Percentiles rank a stretch among this genome's conserved stretches.
phyloP scores from a whole-genome alignment of 2,797 vertebrate genomes.

The Picus viridis region DNA sequence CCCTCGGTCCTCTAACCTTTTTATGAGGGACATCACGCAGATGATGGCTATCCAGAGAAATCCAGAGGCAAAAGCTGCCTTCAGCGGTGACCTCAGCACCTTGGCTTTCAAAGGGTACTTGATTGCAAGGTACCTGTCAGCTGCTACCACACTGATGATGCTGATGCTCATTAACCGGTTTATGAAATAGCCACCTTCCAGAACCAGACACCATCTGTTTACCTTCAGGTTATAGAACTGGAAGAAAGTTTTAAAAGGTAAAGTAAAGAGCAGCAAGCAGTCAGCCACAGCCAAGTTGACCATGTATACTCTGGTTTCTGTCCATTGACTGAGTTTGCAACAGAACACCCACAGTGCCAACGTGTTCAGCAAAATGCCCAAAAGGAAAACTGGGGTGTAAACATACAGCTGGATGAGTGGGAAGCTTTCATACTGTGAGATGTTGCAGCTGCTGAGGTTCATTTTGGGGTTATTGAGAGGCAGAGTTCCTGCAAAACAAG shows the following conservation, averaged over 20 bases:
- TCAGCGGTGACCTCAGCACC: conserved; percentile 56
- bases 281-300: conserved; percentile 65
- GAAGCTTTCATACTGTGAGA: not conserved
- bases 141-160: conserved; percentile 69
- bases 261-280: conserved; percentile 78
- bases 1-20: not conserved
- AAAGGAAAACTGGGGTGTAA: conserved; percentile 43
- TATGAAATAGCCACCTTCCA: conserved; percentile 53
- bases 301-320: conserved; percentile 69
- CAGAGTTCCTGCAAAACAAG: conserved; percentile 36
- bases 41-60: conserved; percentile 65
- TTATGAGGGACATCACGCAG: not conserved
- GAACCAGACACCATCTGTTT: not conserved
- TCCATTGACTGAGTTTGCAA: conserved; percentile 51
- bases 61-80: conserved; percentile 62
- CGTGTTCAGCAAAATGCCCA: conserved; percentile 47
- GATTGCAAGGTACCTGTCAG: conserved; percentile 76
- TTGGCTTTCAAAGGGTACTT: conserved; percentile 70
- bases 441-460: conserved; percentile 21
- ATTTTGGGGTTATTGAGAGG: not conserved
- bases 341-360: conserved; percentile 66
- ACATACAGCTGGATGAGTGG: conserved; percentile 30
- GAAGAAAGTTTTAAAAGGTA: conserved; percentile 80
- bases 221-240: not conserved
- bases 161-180: conserved; percentile 79